These are phyloP conservation scores for Apostichopus californicus DNA, from an alignment of 35 echinoderm and acorn worm species.

Conservation along the genomic window DNA sequence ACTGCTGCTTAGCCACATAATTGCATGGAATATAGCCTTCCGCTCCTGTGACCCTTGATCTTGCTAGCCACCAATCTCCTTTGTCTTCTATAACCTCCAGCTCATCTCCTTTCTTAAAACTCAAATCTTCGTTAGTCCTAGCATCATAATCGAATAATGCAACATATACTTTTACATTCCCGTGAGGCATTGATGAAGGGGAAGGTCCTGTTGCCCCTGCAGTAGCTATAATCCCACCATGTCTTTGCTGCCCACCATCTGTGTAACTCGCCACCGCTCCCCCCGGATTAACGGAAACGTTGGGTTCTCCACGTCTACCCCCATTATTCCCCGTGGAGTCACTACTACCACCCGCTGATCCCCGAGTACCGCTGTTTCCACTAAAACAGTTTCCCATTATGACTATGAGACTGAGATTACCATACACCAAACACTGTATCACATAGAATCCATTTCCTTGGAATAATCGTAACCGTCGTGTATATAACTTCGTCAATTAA, in stretches of 20 bases:
- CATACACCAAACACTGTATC: not conserved
- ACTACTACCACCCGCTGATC: not conserved
- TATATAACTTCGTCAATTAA: not conserved
- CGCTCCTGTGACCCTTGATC: slow-evolving; percentile 73
- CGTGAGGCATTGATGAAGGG: slow-evolving; percentile 3
- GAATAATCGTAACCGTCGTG: not conserved
- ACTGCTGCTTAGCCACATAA: slow-evolving; percentile 99
- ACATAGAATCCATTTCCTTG: not conserved
- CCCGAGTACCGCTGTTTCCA: not conserved
- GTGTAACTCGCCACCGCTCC: not conserved
- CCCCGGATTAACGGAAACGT: not conserved
- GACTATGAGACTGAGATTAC: not conserved
- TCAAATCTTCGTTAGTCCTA: slow-evolving; percentile 95
- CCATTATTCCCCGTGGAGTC: not conserved
- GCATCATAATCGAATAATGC: slow-evolving; percentile 99
- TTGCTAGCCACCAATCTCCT: slow-evolving; percentile 95
- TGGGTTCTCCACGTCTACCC: not conserved
- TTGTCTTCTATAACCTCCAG: slow-evolving; percentile 89
- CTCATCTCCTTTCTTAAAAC: slow-evolving; percentile 98
- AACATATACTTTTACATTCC: slow-evolving; percentile 82
- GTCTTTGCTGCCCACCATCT: not conserved
- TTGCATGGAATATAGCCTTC: slow-evolving; percentile 99
- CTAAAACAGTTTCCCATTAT: not conserved
- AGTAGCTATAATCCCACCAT: not conserved
- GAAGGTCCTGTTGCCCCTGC: not conserved